Evolutionary conservation across 2,797 vertebrate species (phyloP), one percentile per base, ranked within the genome.

Genomic region (Anisognathus igniventris): DNA sequence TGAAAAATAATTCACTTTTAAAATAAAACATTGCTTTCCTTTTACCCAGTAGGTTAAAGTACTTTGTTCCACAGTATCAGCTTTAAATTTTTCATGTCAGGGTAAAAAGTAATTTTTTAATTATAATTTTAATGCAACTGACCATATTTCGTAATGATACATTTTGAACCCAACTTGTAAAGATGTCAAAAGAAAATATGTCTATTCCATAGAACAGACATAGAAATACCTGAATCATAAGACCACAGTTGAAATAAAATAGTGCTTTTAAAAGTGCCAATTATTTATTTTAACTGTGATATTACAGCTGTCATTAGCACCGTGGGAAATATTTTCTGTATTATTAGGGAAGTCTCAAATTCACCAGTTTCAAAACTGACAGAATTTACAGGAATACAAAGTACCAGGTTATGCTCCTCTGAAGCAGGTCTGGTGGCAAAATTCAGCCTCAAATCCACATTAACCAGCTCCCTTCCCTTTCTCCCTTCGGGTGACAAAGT

Each of bases 171-270:
- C 50, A 78, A 89, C 88, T 89, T 96, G 86, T 95, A 96, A 96
- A 97, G 75, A 88, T 96, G 95, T 96, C 96, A 95, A 35, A 92
- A 96, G 71, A 89, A 97, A 97, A 95, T 96, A 96, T 57, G 91
- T 82, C 88, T 86, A 64, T 90, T 96, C 87, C 53, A 93, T 61
- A 93, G 57, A 77, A 56, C 5, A 61, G 35, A 48, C 65, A 42
- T 19, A 56, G 96, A 90, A 93, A 92, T 74, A 96, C 67, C 64
- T 78, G 70, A 85, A 92, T 60, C 64, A 45, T 78, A 92, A 93
- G 92, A 91, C 73, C 68, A 73, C 20, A 83, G 56, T 7, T 90
- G 89, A 94, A 96, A 86, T 93, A 96, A 94, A 65, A 80, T 19
- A 92, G 48, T 86, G 89, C 93, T 97, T 94, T 92, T 93, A 73